Evolutionary conservation across 2,888 invertebrate genomes (phyloP).

Genomic region (Autographa pulchrina): DNA sequence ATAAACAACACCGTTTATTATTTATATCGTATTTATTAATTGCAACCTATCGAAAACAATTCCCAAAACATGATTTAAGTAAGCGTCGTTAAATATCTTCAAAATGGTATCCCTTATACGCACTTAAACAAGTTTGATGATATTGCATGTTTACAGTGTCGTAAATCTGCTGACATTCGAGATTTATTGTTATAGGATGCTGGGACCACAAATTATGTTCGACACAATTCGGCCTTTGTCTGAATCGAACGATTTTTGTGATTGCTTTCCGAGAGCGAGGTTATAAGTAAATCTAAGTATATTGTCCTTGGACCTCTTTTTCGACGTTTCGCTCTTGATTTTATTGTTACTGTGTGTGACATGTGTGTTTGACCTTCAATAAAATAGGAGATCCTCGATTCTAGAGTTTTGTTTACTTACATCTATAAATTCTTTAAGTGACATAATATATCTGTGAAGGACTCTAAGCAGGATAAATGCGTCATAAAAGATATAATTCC

Average conservation of each 20-base stretch:
- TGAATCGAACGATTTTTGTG: slow-evolving; percentile 65
- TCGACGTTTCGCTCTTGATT: slow-evolving; percentile 23
- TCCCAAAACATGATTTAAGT: slow-evolving; percentile 55
- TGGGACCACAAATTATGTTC: slow-evolving; percentile 73
- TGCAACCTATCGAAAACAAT: slow-evolving; percentile 55
- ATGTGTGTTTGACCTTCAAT: slow-evolving; percentile 3
- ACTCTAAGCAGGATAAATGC: background rate
- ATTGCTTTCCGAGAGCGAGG: slow-evolving; percentile 56
- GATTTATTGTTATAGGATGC: slow-evolving; percentile 82
- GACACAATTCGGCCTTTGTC: slow-evolving; percentile 72
- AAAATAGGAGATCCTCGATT: slow-evolving; percentile 9
- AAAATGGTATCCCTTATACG: slow-evolving; percentile 62
- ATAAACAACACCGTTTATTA: slow-evolving; percentile 58
- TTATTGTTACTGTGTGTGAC: background rate
- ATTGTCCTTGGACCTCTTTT: slow-evolving; percentile 22
- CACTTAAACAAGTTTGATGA: slow-evolving; percentile 76
- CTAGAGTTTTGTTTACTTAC: background rate
- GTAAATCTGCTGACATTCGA: slow-evolving; percentile 80
- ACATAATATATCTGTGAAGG: background rate
- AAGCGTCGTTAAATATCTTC: slow-evolving; percentile 54
- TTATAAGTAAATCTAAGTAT: slow-evolving; percentile 52
- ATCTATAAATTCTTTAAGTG: background rate
- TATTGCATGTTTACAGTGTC: slow-evolving; percentile 83
- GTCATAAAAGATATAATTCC: background rate
- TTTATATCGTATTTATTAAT: slow-evolving; percentile 44